Evolutionary conservation across 2,888 invertebrate genomes (phyloP).

Genomic region (Spodoptera picta): DNA sequence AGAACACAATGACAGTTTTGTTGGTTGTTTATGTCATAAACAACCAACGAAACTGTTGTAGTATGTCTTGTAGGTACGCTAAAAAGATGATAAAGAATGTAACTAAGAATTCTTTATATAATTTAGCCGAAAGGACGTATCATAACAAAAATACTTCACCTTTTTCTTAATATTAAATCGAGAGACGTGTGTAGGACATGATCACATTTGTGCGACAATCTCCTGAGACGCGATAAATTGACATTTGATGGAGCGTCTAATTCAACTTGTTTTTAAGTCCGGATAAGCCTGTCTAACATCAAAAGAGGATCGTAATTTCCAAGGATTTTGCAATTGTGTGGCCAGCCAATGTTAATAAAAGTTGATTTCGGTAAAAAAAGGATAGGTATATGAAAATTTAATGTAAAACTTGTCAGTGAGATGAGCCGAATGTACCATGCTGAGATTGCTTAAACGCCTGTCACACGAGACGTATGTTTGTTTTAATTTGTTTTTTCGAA

Average conservation of each 20-base stretch:
- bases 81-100: too few species aligned
- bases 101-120: too few species aligned
- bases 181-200: constrained; percentile 1
- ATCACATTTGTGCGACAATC: constrained; percentile 10
- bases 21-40: too few species aligned
- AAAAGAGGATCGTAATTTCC: constrained; percentile 34
- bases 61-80: too few species aligned
- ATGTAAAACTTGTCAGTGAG: background rate
- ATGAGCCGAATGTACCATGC: constrained; percentile 2
- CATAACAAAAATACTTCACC: background rate
- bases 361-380: constrained; percentile 6
- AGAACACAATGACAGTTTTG: too few species aligned
- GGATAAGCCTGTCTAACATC: constrained; percentile 28
- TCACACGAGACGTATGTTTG: background rate
- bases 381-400: constrained; percentile 8
- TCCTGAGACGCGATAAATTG: constrained; percentile 31
- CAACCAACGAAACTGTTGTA: too few species aligned
- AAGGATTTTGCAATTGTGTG: constrained; percentile 12
- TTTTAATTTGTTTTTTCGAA: background rate
- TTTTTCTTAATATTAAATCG: constrained; percentile 10
- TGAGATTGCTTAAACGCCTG: constrained; percentile 1
- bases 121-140: too few species aligned
- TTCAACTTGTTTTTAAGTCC: constrained; percentile 42
- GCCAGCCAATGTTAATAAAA: constrained; percentile 5
- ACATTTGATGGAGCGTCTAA: constrained; percentile 32